Conservation (phyloP, 2,113 vertebrate species). For the Myocastor coypus region DNA sequence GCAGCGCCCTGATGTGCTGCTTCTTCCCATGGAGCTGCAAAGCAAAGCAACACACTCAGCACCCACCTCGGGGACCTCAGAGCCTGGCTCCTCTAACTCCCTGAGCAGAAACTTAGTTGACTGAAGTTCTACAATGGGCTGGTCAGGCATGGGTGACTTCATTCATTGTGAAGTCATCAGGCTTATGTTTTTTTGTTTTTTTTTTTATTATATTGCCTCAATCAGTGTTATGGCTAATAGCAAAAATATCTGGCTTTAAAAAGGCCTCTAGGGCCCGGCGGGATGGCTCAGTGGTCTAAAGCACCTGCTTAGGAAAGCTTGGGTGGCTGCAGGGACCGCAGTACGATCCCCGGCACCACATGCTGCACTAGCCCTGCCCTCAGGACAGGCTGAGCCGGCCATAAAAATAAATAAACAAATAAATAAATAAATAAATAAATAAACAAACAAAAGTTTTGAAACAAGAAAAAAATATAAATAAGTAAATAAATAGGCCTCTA, state of each 20-base stretch:
- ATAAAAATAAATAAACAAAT: too few relatives aligned
- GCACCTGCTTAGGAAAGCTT: too few relatives aligned
- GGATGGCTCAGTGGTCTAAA: too few relatives aligned
- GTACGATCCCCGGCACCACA: too few relatives aligned
- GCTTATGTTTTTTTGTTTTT: not conserved
- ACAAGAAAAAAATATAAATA: too few relatives aligned
- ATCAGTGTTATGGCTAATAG: not conserved
- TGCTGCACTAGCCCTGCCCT: too few relatives aligned
- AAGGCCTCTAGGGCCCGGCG: too few relatives aligned
- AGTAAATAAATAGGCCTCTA: too few relatives aligned
- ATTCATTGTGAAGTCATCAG: not conserved
- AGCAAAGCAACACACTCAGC: conserved; percentile 62
- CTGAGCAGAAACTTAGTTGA: not conserved
- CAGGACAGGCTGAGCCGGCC: too few relatives aligned
- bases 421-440: too few relatives aligned
- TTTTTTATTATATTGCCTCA: not conserved
- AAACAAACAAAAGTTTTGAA: too few relatives aligned
- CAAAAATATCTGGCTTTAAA: not conserved
- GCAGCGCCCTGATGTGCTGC: conserved; percentile 95
- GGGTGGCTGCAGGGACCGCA: too few relatives aligned
- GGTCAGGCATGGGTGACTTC: not conserved
- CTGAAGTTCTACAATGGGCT: not conserved
- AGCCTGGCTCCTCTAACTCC: not conserved
- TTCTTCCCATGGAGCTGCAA: conserved; percentile 97
- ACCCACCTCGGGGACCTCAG: not conserved